Evolutionary conservation across 2,113 vertebrate genomes (phyloP), one percentile per base, ranked within the genome.

Genomic region (Thalassoma bifasciatum): DNA sequence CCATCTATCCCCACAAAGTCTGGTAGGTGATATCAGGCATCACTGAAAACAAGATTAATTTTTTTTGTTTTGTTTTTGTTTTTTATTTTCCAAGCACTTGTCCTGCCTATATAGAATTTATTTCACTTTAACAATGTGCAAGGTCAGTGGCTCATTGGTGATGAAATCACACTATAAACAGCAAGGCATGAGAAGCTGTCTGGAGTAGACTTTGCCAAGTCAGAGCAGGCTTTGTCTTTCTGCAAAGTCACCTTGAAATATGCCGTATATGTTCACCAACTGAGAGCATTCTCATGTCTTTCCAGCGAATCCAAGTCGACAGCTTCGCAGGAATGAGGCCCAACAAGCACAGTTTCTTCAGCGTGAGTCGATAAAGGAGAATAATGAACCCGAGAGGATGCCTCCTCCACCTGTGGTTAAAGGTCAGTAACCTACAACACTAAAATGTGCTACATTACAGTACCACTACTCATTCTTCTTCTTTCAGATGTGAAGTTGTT

Each of bases 321-420:
- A 44, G 40, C 54, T 22, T 4, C 88, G 16, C 82, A 90, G 69
- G 77, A 90, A 82, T 7, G 54, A 81, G 58, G 21, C 54, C 1
- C 91, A 86, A 75, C 56, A 66, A n/a, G 23, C 72, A 0, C 58
- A 47, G 4, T 16, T 66, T 0, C 62, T 22, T 30, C 37, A 67
- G 19, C 37, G 30, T 2, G 86, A 93, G 38, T 61, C 79, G 0
- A 8, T 63, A 5, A 87, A 88, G 26, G 91, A 92, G 77, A 93
- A 89, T 3, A 77, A 85, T 21, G 91, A 91, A 50, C 77, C 81
- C 0, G 81, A 80, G 34, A 83, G 44, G 49, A 79, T 62, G 60
- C 74, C 78, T 44, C 51, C 75, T 42, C 76, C 44, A 1, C 21
- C 69, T 83, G 3, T 40, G 19, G 12, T 22, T 46, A 75, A 46